Evolutionary conservation across 2,797 vertebrate species (phyloP).

Genomic region (Chelonia mydas): DNA sequence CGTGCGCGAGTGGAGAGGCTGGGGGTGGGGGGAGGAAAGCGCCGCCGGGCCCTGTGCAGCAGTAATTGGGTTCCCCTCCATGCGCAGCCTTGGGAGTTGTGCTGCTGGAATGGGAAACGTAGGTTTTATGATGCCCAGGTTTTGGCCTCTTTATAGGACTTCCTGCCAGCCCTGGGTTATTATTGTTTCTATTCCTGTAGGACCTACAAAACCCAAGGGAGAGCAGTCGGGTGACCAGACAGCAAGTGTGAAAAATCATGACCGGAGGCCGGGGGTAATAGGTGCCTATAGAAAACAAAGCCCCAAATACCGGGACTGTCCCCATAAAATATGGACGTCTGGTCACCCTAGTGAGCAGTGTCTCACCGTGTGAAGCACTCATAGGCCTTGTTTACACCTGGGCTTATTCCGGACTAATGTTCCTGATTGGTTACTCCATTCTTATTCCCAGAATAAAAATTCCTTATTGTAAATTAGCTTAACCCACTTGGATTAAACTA

Average conservation of each 20-base stretch:
- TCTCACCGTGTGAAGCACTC: too few species aligned
- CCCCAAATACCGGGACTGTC: too few species aligned
- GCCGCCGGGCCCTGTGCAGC: accelerated
- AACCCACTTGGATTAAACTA: too few species aligned
- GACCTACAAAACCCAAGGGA: background rate
- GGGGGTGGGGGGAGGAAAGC: accelerated
- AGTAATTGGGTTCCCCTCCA: background rate
- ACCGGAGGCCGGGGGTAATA: too few species aligned
- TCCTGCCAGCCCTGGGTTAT: background rate
- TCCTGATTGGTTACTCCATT: background rate
- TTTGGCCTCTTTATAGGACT: background rate
- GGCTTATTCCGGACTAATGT: background rate
- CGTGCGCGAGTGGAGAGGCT: background rate
- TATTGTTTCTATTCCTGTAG: background rate
- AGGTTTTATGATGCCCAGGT: background rate
- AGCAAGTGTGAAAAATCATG: too few species aligned
- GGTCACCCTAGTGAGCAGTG: too few species aligned
- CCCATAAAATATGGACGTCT: too few species aligned
- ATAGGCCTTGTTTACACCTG: background rate
- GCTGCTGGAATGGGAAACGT: background rate
- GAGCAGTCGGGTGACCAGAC: background rate
- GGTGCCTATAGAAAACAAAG: too few species aligned
- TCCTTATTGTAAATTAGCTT: background rate
- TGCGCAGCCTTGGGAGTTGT: background rate
- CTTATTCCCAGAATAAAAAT: background rate